Percentiles rank a stretch among this genome's conserved stretches.
phyloP scores from a whole-genome alignment of 2,888 invertebrate genomes.

The Lepas anatifera region DNA sequence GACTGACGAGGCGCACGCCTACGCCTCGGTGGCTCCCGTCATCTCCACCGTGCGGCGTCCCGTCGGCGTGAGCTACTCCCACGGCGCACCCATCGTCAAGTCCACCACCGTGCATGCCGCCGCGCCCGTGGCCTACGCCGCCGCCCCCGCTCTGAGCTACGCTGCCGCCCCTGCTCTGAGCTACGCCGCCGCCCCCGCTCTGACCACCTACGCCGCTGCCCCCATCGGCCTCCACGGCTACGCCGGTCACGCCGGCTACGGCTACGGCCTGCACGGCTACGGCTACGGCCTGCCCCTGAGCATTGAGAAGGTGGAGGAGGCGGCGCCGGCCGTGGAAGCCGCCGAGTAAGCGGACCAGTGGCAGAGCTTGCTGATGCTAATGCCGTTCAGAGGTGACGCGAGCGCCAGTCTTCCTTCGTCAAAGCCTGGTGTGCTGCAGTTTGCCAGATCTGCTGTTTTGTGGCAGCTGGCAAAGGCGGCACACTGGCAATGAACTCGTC shows the following conservation, averaged over 20 bases:
- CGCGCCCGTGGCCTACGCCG: constrained; percentile 48
- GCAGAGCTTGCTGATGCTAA: not conserved
- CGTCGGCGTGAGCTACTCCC: constrained; percentile 33
- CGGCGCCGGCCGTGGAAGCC: not conserved
- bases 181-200: constrained; percentile 32
- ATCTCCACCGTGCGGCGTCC: constrained; percentile 30
- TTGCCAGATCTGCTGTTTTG: not conserved
- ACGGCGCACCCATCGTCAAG: constrained; percentile 27
- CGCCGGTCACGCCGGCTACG: no score
- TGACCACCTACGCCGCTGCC: constrained; percentile 34
- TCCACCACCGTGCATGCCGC: constrained; percentile 41
- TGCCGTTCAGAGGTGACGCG: not conserved
- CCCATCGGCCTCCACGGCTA: constrained; percentile 28
- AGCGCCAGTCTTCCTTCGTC: no score
- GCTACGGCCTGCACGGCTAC: constrained; percentile 15
- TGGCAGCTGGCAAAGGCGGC: not conserved
- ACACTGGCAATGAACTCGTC: not conserved
- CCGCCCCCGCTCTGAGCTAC: constrained; percentile 43
- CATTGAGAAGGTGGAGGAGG: not conserved
- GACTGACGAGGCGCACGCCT: constrained; percentile 42
- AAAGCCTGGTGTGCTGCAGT: not conserved
- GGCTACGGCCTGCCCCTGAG: constrained; percentile 6
- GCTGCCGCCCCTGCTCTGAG: constrained; percentile 28
- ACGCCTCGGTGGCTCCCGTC: constrained; percentile 37
- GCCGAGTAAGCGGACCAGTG: not conserved